A percentile compares a stretch with the other conserved stretches of the same genome.
Conservation (phyloP, 2,113 vertebrate species). For the Dinomys branickii region DNA sequence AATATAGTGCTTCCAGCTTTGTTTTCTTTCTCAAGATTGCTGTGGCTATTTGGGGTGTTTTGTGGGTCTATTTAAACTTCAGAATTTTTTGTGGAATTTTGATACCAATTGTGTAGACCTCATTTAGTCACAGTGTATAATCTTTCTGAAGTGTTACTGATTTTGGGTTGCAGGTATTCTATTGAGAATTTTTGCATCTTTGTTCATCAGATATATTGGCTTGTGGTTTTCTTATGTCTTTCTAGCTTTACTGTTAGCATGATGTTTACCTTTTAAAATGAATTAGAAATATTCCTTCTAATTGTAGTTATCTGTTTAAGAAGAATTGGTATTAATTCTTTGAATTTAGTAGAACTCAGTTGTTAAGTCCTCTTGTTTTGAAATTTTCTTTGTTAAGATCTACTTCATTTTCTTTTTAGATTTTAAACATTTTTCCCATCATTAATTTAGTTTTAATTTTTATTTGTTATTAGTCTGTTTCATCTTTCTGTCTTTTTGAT, state of each 20-base stretch:
- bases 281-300: not conserved
- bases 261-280: not conserved
- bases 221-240: not conserved
- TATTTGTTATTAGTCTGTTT: slow-evolving; percentile 4
- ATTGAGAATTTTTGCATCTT: not conserved
- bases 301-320: not conserved
- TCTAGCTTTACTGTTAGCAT: not conserved
- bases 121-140: not conserved
- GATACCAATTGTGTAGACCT: not conserved
- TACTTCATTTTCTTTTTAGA: not conserved
- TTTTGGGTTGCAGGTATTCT: not conserved
- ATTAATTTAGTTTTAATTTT: not conserved
- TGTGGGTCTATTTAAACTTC: not conserved
- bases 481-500: not conserved
- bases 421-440: not conserved
- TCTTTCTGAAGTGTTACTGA: not conserved
- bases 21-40: not conserved
- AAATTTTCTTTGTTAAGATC: not conserved
- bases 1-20: not conserved
- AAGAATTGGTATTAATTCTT: not conserved
- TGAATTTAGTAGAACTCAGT: not conserved
- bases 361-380: not conserved
- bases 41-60: not conserved
- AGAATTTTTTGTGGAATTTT: not conserved
- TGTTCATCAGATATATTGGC: not conserved